These are phyloP conservation scores for Phallusia fumigata DNA, from an alignment of 23 tunicate genomes.

Conservation along the genomic window DNA sequence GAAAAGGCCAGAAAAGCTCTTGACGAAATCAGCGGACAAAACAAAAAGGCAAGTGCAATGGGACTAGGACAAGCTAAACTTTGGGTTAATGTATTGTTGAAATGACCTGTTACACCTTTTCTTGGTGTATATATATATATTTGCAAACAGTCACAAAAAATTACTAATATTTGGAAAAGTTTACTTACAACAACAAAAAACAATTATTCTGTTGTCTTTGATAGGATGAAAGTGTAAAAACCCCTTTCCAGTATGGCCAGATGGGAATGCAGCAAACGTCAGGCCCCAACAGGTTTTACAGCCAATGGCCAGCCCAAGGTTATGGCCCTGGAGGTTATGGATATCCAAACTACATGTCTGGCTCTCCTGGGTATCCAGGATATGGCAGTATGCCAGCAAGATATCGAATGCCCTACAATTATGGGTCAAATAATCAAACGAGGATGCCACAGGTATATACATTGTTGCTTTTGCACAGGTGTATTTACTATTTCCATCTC, in stretches of 20 bases:
- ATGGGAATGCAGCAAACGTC: constrained; percentile 6
- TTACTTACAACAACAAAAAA: too few relatives aligned
- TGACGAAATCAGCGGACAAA: constrained; percentile 29
- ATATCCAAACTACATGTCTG: not conserved
- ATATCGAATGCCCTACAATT: not conserved
- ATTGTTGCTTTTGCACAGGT: too few relatives aligned
- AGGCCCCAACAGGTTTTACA: not conserved
- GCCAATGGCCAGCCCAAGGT: not conserved
- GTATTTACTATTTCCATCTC: too few relatives aligned
- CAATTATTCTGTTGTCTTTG: too few relatives aligned
- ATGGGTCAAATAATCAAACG: not conserved
- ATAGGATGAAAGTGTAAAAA: not conserved
- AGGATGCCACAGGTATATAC: not conserved
- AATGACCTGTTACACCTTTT: too few relatives aligned
- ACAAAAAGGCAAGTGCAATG: not conserved
- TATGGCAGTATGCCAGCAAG: constrained; percentile 16
- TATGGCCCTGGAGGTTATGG: not conserved
- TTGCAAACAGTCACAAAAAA: too few relatives aligned
- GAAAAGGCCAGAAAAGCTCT: constrained; percentile 71
- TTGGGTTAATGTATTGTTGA: too few relatives aligned
- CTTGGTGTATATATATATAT: too few relatives aligned
- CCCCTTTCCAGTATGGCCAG: not conserved
- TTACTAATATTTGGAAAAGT: too few relatives aligned
- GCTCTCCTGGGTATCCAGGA: not conserved
- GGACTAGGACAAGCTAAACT: too few relatives aligned